phyloP scores from a whole-genome alignment of 1,140 invertebrate genomes.

The Megalopta genalis region DNA sequence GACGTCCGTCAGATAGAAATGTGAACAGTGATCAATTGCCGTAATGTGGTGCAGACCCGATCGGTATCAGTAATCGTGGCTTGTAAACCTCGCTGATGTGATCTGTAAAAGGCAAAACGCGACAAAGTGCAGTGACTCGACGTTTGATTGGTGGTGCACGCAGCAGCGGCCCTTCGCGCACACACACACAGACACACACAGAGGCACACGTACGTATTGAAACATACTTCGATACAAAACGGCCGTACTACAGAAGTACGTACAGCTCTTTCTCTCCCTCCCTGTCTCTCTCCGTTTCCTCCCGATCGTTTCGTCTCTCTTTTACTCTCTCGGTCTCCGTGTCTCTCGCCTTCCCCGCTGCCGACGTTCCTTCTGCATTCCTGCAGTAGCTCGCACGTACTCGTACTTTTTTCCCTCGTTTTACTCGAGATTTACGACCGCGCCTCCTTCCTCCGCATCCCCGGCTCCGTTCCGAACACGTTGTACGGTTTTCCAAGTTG shows the following conservation, averaged over 20 bases:
- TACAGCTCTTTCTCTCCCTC: slow-evolving; percentile 17
- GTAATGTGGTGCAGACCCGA: slow-evolving; percentile 28
- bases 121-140: slow-evolving; percentile 45
- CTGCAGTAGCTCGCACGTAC: slow-evolving; percentile 37
- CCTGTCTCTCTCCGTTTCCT: not conserved
- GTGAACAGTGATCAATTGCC: slow-evolving; percentile 28
- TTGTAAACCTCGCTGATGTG: slow-evolving; percentile 23
- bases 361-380: slow-evolving; percentile 38
- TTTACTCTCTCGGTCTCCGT: not conserved
- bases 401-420: slow-evolving; percentile 22
- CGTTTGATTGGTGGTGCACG: slow-evolving; percentile 34
- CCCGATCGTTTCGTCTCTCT: slow-evolving; percentile 3
- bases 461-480: too few relatives aligned
- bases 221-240: slow-evolving; percentile 18
- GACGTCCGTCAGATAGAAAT: slow-evolving; percentile 10
- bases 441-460: slow-evolving; percentile 6
- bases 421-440: slow-evolving; percentile 42
- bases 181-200: slow-evolving; percentile 11
- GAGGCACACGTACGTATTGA: slow-evolving; percentile 15
- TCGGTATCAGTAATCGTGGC: not conserved
- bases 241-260: slow-evolving; percentile 10
- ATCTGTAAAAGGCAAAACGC: slow-evolving; percentile 6
- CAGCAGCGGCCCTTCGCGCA: slow-evolving; percentile 41
- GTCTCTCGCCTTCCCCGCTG: not conserved
- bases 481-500: slow-evolving; percentile 15